A percentile compares a stretch with the other conserved stretches of the same genome.
These are phyloP conservation scores for Orcinus orca DNA, from an alignment of 2,113 vertebrate species.

Conservation along the genomic window DNA sequence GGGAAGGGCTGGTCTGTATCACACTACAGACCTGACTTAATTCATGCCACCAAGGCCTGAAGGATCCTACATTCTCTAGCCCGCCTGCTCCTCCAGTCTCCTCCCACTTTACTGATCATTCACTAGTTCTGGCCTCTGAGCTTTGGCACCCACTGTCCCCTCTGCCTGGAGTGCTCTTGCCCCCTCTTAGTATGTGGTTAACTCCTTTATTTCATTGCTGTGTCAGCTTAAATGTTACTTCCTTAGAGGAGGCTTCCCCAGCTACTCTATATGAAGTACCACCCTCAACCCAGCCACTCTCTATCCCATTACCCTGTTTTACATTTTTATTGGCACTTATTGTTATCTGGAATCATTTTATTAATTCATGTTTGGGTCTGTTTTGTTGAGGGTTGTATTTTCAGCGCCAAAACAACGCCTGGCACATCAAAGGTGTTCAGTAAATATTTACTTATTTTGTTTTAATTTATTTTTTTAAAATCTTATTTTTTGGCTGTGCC, in stretches of 20 bases:
- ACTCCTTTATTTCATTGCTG: background rate
- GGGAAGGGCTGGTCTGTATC: background rate
- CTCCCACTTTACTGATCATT: background rate
- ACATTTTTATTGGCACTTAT: background rate
- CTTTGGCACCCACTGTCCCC: background rate
- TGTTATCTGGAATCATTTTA: constrained; percentile 12
- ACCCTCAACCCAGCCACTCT: background rate
- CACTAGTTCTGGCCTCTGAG: background rate
- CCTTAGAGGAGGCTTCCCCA: background rate
- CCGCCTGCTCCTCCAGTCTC: background rate
- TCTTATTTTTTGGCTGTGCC: too few species aligned
- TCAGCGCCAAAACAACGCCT: background rate
- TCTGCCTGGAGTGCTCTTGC: background rate
- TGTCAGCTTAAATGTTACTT: background rate
- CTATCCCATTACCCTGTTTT: background rate
- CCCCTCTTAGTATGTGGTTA: background rate
- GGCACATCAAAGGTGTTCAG: background rate
- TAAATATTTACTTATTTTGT: background rate
- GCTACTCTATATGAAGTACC: background rate
- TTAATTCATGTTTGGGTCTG: background rate
- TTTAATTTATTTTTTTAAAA: too few species aligned
- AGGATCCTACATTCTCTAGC: background rate
- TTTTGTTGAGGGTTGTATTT: constrained; percentile 26
- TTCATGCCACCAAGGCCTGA: background rate
- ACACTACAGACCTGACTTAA: background rate